phyloP scores from a whole-genome alignment of 2,797 vertebrate genomes.

The Lithobates sylvaticus region DNA sequence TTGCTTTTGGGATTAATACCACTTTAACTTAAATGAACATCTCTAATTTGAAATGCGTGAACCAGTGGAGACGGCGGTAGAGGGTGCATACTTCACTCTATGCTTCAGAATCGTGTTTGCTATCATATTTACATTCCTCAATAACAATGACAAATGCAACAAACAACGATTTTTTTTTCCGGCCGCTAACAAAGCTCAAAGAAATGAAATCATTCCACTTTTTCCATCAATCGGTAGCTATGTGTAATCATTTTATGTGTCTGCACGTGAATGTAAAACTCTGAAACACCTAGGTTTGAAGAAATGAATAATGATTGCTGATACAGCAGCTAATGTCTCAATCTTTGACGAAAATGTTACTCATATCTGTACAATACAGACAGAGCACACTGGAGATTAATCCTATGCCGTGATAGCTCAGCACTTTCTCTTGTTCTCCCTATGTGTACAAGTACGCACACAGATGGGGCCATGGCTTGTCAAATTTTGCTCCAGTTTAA shows the following conservation, averaged over 20 bases:
- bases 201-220: neutral
- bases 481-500: neutral
- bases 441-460: neutral
- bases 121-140: neutral
- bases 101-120: neutral
- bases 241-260: neutral
- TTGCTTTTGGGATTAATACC: no score
- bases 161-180: neutral
- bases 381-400: constrained; percentile 30
- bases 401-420: constrained; percentile 13
- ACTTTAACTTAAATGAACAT: no score
- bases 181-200: neutral
- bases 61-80: neutral
- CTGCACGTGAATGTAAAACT: constrained; percentile 1
- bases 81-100: neutral
- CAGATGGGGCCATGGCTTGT: neutral
- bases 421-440: constrained; percentile 27
- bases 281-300: neutral
- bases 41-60: no score
- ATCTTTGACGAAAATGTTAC: constrained; percentile 52
- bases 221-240: neutral
- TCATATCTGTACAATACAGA: constrained; percentile 35
- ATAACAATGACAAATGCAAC: neutral
- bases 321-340: constrained; percentile 30
- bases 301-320: constrained; percentile 23